A percentile compares a stretch with the other conserved stretches of the same genome.
phyloP scores from a whole-genome alignment of 2,888 invertebrate species.

The Malacosoma neustria region DNA sequence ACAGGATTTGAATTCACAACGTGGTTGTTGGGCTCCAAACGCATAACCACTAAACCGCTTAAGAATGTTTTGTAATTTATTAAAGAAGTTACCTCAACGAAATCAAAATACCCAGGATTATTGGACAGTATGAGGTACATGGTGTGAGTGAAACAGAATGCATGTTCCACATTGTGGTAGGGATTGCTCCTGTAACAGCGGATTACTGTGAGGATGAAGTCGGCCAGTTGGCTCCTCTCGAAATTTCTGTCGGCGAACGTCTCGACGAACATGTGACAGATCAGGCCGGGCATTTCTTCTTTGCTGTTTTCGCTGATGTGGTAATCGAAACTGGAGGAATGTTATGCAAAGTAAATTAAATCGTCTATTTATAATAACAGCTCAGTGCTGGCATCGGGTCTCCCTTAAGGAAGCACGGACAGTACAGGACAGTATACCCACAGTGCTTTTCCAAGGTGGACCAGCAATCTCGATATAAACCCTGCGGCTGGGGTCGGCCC shows the following conservation, averaged over 20 bases:
- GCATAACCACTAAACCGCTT: too few relatives aligned
- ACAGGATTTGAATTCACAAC: too few relatives aligned
- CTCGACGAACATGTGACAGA: constrained; percentile 67
- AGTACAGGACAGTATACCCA: too few relatives aligned
- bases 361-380: too few relatives aligned
- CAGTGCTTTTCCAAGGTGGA: too few relatives aligned
- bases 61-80: too few relatives aligned
- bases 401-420: too few relatives aligned
- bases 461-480: too few relatives aligned
- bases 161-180: constrained; percentile 79
- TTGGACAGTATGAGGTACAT: constrained; percentile 70
- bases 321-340: constrained; percentile 62
- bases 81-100: constrained; percentile 66
- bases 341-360: too few relatives aligned
- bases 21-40: too few relatives aligned
- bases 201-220: constrained; percentile 66
- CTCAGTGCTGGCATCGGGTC: too few relatives aligned
- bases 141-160: constrained; percentile 77
- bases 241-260: constrained; percentile 54
- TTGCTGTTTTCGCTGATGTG: constrained; percentile 66
- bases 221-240: constrained; percentile 40
- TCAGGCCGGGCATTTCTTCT: constrained; percentile 66
- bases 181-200: constrained; percentile 67
- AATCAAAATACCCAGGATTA: constrained; percentile 60
- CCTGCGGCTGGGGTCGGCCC: too few relatives aligned